Base-by-base conservation (phyloP, 2,113 vertebrate species). In the Odontophorus gujanensis region DNA sequence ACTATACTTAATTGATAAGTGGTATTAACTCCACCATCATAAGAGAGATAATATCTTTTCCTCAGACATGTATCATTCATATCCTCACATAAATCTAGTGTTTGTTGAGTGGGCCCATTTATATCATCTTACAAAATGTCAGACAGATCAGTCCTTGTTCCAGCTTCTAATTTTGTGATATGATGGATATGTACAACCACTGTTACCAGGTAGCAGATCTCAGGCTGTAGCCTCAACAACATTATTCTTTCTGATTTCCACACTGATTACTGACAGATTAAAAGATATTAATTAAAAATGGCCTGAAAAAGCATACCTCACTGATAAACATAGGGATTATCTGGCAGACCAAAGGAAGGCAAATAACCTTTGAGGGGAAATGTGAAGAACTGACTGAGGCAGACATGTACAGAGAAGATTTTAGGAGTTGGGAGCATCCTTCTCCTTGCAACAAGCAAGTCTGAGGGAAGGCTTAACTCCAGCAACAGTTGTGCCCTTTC, bases 111-210 rank as follows among this genome's bases (percentile, higher is more conserved):
- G 59, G 62, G 88, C 18, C 78, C 94, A 87, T 92, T 87, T 93
- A 92, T 89, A 93, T 92, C 19, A 69, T 86, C 76, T 94, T 95
- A 89, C 89, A 93, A 97, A 96, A 96, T 96, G 95, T 97, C 96
- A 97, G 83, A 89, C 42, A 95, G 67, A 92, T 87, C 85, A 79
- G 76, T 25, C 58, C 90, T 92, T 89, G 48, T 79, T 80, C 87
- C 83, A 92, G 82, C 90, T 96, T 91, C 95, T 96, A 65, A 94
- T 94, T 96, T 93, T 85, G 83, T 86, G 38, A 69, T 88, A 66
- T 55, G 85, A 82, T 40, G 11, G 66, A 91, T 94, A 79, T 59
- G 61, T 83, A 92, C 76, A 90, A 83, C 57, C 36, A 87, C 53
- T 0, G 81, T 93, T 96, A 94, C 85, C 89, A 95, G 83, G 96